Evolutionary conservation across 2,888 invertebrate species (phyloP), one percentile per base, ranked within the genome.

Genomic region (Falcaria lacertinaria): DNA sequence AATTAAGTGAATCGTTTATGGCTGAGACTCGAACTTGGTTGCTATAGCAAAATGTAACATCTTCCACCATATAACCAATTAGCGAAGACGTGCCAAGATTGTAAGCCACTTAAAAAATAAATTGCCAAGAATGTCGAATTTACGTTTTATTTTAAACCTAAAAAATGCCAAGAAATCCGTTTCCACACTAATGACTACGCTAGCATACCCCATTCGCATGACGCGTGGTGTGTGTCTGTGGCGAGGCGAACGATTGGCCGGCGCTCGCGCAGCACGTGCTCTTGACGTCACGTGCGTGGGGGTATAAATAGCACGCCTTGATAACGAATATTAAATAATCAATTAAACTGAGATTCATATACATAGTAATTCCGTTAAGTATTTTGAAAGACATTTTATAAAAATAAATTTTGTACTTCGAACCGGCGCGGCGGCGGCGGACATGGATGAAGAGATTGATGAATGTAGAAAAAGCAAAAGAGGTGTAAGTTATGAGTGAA

Each of bases 151-250:
- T 34, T 33, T 14, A 14, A 15, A 14, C 14, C 0, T 3, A 14
- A 13, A 33, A 33, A 19, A 19, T 19, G n/a, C 19, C 19, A 7
- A 37, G 2, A 6, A 37, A 37, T 22, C 22, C 22, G 3, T 4
- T 14, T 37, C 37, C 22, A 37, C 13, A 37, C 4, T 37, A 22
- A 4, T n/a, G n/a, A n/a, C n/a, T 22, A 37, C 14, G 37, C 37
- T 2, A 11, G 41, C 75, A 74, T 62, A 61, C 34, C 46, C 25
- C 77, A 77, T 72, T 60, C 76, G 77, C 76, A 62, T 74, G 75
- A 53, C 59, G 63, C 80, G 76, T 78, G 78, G 56, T 65, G 72
- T 70, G 69, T 74, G 71, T 59, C 69, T 47, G 34, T 45, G 48
- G 39, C 36, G 43, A 35, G 44, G 45, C 41, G 39, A 41, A 49